A percentile compares a stretch with the other conserved stretches of the same genome.
These are phyloP conservation scores for Pomatostomus ruficeps DNA, from an alignment of 2,113 vertebrate species.

Conservation along the genomic window DNA sequence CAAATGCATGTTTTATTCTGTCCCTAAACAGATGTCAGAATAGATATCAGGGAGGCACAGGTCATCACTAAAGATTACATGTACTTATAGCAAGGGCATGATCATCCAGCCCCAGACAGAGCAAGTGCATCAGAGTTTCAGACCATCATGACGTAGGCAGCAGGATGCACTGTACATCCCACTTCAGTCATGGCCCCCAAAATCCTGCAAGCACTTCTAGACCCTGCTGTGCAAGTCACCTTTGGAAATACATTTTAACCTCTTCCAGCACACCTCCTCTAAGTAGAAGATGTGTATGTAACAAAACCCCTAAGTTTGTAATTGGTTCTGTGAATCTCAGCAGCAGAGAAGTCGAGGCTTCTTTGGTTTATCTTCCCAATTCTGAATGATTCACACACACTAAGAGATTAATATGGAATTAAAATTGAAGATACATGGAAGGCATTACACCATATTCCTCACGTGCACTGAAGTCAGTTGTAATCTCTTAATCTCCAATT, in stretches of 20 bases:
- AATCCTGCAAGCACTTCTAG: neutral
- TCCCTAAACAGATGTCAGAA: neutral
- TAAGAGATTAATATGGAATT: neutral
- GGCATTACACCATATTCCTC: neutral
- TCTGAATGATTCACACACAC: neutral
- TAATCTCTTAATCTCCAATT: slow-evolving; percentile 18
- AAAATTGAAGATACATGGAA: neutral
- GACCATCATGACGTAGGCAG: neutral
- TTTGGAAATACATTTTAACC: neutral
- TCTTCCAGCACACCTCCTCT: neutral
- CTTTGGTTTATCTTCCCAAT: neutral
- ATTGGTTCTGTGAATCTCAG: neutral
- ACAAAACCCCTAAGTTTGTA: neutral
- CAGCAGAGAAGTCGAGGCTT: neutral
- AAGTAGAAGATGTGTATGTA: neutral
- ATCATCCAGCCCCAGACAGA: neutral
- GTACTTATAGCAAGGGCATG: neutral
- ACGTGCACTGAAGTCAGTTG: neutral
- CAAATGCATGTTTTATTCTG: neutral
- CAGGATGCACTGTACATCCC: neutral
- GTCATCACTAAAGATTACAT: neutral
- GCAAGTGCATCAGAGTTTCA: neutral
- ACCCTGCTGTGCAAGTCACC: neutral
- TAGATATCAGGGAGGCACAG: neutral
- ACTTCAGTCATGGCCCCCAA: neutral